phyloP scores from a whole-genome alignment of 2,797 vertebrate genomes.

The Hippoglossus hippoglossus region DNA sequence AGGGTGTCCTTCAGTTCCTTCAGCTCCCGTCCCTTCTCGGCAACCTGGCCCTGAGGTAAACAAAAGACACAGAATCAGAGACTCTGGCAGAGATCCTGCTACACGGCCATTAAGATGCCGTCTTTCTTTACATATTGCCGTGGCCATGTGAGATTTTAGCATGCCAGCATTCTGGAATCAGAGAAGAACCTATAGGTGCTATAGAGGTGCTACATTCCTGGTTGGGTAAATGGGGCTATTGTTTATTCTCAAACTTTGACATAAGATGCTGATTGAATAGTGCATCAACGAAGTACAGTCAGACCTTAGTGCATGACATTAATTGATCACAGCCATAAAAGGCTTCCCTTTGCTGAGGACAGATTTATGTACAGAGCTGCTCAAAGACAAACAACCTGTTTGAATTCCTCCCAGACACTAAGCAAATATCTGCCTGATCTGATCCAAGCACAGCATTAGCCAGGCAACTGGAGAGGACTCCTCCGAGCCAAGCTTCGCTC shows the following conservation, averaged over 20 bases:
- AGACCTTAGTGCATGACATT: slow-evolving; percentile 24
- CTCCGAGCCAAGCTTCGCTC: slow-evolving; percentile 63
- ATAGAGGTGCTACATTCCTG: too few relatives aligned
- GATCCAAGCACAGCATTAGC: slow-evolving; percentile 83
- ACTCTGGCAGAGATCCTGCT: not conserved
- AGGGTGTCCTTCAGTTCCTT: slow-evolving; percentile 89
- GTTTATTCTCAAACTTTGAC: slow-evolving; percentile 27
- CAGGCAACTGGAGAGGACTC: slow-evolving; percentile 74
- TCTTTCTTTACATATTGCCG: too few relatives aligned
- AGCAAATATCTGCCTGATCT: slow-evolving; percentile 73
- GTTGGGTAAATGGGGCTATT: not conserved
- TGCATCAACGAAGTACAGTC: slow-evolving; percentile 25
- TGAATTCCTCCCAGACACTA: slow-evolving; percentile 72
- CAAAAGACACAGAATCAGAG: slow-evolving; percentile 25
- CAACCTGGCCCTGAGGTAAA: slow-evolving; percentile 88
- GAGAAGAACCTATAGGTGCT: too few relatives aligned
- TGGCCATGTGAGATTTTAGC: too few relatives aligned
- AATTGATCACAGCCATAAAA: slow-evolving; percentile 69
- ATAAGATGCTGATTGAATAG: slow-evolving; percentile 35
- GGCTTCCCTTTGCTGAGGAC: slow-evolving; percentile 45
- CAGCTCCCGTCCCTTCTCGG: slow-evolving; percentile 92
- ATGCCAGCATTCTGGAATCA: too few relatives aligned
- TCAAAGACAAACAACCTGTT: slow-evolving; percentile 76
- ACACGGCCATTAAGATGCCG: too few relatives aligned
- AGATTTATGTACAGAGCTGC: slow-evolving; percentile 67